Percentiles rank a stretch among this genome's conserved stretches.
These are phyloP conservation scores for Noctua janthe DNA, from an alignment of 2,888 invertebrate species.

Conservation along the genomic window DNA sequence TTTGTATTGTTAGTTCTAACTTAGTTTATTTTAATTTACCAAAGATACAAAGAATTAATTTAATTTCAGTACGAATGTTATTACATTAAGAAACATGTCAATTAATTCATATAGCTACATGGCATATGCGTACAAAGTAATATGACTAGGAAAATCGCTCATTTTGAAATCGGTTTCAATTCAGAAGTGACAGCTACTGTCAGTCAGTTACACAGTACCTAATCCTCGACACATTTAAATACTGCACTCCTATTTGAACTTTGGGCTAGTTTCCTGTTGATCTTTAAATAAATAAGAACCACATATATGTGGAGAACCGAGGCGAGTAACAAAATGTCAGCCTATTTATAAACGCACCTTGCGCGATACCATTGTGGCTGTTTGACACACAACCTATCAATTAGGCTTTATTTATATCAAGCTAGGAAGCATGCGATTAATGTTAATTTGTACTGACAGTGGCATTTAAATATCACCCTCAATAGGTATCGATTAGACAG, in stretches of 20 bases:
- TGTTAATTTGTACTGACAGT: constrained; percentile 20
- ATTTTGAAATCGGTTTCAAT: background rate
- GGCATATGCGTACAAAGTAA: background rate
- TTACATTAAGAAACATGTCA: background rate
- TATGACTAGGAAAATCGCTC: background rate
- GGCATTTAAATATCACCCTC: constrained; percentile 36
- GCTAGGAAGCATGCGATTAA: constrained; percentile 25
- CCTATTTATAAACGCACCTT: constrained; percentile 67
- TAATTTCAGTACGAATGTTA: background rate
- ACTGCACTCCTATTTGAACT: constrained; percentile 40
- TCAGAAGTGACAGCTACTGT: background rate
- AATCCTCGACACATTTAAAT: constrained; percentile 10
- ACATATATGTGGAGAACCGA: constrained; percentile 23
- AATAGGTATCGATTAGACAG: constrained; percentile 10
- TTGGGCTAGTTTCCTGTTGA: constrained; percentile 43
- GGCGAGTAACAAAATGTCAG: constrained; percentile 60
- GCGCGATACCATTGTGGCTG: constrained; percentile 58
- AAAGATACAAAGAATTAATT: background rate
- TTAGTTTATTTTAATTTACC: background rate
- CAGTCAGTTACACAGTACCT: background rate
- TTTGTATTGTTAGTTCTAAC: background rate
- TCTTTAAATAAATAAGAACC: constrained; percentile 48
- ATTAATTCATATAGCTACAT: background rate
- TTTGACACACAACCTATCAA: constrained; percentile 55
- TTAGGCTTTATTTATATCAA: constrained; percentile 50